A percentile compares a stretch with the other conserved stretches of the same genome.
Conservation (phyloP, 2,113 vertebrate species). For the Onychostoma macrolepis region DNA sequence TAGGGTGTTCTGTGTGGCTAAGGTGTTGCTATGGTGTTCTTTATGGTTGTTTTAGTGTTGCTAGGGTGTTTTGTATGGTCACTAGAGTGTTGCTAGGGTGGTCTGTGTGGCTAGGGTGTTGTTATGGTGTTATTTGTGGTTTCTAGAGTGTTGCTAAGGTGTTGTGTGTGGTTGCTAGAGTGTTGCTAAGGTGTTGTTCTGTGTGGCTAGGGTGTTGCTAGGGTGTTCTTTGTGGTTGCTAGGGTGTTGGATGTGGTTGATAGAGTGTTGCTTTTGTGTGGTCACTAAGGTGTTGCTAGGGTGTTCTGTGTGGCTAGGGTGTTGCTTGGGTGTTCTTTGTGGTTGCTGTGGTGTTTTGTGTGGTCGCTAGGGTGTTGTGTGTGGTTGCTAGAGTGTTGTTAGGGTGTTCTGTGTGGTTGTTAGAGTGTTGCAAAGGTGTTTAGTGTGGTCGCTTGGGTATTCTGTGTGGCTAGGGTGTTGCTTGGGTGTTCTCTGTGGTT, state of each 20-base stretch:
- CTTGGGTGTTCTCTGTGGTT: neutral
- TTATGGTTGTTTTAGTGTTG: neutral
- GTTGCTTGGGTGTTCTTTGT: neutral
- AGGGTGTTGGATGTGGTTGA: neutral
- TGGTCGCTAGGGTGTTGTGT: neutral
- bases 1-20: neutral
- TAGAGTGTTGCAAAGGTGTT: neutral
- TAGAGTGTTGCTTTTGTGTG: neutral
- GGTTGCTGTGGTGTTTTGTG: neutral
- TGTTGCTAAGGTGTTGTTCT: neutral
- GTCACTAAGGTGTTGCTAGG: no score
- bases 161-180: neutral
- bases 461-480: neutral
- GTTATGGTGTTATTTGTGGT: neutral
- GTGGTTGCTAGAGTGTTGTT: neutral
- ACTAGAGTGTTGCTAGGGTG: neutral
- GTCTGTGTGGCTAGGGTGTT: neutral
- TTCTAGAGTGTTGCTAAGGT: neutral
- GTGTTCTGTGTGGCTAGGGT: neutral
- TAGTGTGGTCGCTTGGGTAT: neutral
- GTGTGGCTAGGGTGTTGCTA: neutral
- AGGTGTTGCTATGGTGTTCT: neutral
- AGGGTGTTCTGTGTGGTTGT: neutral
- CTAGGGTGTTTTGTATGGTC: neutral
- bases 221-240: neutral